Conservation (phyloP, 2,888 invertebrate genomes). For the Tipula helvola region DNA sequence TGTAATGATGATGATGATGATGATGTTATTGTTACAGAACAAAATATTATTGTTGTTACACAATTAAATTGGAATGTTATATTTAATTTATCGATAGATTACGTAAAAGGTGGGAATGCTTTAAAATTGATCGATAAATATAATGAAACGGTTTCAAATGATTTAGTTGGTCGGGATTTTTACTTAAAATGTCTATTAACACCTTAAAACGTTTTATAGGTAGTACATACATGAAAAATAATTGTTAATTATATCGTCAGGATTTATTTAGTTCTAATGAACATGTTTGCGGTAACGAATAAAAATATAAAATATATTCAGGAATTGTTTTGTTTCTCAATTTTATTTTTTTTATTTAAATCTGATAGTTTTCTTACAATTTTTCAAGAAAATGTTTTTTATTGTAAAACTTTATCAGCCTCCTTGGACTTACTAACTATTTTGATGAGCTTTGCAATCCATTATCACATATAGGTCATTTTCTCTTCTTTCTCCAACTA, state of each 20-base stretch:
- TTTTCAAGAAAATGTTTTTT: too few species aligned
- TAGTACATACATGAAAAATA: background rate
- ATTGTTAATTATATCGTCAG: background rate
- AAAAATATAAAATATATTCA: too few species aligned
- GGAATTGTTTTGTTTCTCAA: too few species aligned
- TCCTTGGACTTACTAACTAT: too few species aligned
- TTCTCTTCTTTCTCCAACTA: too few species aligned
- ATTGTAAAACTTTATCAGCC: too few species aligned
- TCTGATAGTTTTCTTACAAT: too few species aligned
- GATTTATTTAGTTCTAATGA: background rate
- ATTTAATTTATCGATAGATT: conserved; percentile 29
- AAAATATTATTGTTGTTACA: background rate
- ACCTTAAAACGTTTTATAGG: background rate
- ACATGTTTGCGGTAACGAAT: background rate
- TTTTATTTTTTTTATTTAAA: too few species aligned
- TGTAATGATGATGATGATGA: conserved; percentile 30
- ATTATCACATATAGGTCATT: too few species aligned
- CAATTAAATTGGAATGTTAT: conserved; percentile 31
- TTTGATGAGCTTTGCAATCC: too few species aligned
- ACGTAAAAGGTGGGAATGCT: conserved; percentile 27
- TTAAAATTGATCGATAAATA: conserved; percentile 31
- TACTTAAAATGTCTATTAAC: conserved; percentile 32
- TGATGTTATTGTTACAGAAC: background rate
- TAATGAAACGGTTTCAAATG: conserved; percentile 32
- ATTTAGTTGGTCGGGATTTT: conserved; percentile 33